Base-by-base conservation (phyloP, 2,113 vertebrate species). In the Notiomystis cincta region DNA sequence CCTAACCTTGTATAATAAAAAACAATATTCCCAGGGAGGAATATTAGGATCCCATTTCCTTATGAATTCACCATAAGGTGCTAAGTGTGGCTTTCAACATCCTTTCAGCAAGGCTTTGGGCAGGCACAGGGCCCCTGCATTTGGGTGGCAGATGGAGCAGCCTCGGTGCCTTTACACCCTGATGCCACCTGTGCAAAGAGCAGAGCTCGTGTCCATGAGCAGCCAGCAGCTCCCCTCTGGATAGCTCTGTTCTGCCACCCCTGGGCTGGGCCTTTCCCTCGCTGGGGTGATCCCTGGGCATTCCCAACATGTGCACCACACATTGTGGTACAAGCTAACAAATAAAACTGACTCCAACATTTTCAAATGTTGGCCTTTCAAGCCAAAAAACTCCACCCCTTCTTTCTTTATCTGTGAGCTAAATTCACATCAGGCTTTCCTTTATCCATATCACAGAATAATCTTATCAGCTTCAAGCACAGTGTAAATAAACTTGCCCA, bases 401-500 rank as follows among this genome's bases (percentile, higher is more conserved):
- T 65, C 57, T 77, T n/a, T 19, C 66, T 78, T 85, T 90, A 95
- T 86, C 83, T 70, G 8, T 17, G 30, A 73, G 27, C 24, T 58
- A 75, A 92, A 91, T 82, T 75, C 89, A 81, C 40, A 47, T 31
- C 80, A 69, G 42, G 56, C 85, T 93, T 89, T 73, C 77, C 82
- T 93, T 82, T 66, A 80, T 44, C 58, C 64, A 2, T 83, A 78
- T 92, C 78, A 69, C 75, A 15, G 38, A 82, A 90, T 86, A 91
- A 96, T 91, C 96, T 96, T 90, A 96, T 96, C 89, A 5, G 84
- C 81, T 62, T 81, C 70, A 51, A 93, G 90, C 44, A 42, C 47
- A 71, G 47, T 4, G 76, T 56, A 94, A 96, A 96, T 82, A 93
- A 96, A 95, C 86, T 92, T 57, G 31, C 28, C 42, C 56, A 5